These are phyloP conservation scores for Piaya cayana DNA, from an alignment of 2,113 vertebrate genomes.

Conservation along the genomic window DNA sequence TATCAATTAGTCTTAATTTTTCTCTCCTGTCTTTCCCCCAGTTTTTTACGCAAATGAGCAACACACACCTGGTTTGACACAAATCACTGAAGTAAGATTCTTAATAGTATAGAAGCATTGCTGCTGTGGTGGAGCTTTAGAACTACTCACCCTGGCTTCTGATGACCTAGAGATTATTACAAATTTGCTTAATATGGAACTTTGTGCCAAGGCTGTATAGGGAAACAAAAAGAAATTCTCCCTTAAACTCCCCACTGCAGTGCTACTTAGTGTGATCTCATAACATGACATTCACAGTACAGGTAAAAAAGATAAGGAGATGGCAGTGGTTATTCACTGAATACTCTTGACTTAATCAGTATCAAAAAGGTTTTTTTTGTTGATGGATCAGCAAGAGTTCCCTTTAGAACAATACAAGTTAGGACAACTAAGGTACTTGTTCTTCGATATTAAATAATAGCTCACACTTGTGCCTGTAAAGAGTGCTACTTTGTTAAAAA, in stretches of 20 bases:
- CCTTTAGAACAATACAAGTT: not conserved
- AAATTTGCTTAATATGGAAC: not conserved
- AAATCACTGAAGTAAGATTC: not conserved
- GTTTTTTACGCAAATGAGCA: not conserved
- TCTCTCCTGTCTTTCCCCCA: not conserved
- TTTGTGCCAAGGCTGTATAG: accelerated
- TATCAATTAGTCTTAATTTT: not conserved
- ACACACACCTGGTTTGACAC: not conserved
- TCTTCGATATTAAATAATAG: not conserved
- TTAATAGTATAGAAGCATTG: not conserved
- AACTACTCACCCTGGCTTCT: not conserved
- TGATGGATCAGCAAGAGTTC: not conserved
- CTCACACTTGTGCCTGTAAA: not conserved
- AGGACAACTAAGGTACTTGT: not conserved
- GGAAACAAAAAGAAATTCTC: not conserved
- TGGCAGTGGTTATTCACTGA: not conserved
- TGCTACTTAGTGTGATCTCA: not conserved
- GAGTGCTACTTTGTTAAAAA: not conserved
- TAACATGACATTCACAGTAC: not conserved
- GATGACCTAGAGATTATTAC: not conserved
- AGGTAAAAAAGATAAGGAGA: not conserved
- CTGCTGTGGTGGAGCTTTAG: not conserved
- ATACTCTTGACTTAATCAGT: not conserved
- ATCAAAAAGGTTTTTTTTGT: not conserved
- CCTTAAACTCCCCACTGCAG: not conserved